Base-by-base conservation (phyloP, 2,797 vertebrate genomes). In the Sebastes variabilis region DNA sequence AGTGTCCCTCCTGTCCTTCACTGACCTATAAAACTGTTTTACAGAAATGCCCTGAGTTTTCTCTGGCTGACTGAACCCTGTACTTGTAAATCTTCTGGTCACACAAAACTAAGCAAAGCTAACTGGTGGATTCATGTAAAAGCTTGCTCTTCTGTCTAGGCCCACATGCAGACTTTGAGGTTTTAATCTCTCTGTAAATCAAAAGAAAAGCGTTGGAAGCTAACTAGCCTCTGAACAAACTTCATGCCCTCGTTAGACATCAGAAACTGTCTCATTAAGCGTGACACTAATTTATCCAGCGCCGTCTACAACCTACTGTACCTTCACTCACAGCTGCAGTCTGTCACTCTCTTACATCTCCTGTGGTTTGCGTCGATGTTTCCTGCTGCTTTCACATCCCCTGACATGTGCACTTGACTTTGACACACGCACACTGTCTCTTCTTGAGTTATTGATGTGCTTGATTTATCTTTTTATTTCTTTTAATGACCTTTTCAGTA, bases 301-400 rank as follows among this genome's bases (percentile, higher is more conserved):
- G 6, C 62, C 18, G 22, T 61, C 22, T 65, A 46, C 13, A 46
- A 29, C 36, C 34, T 38, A 42, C 55, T 72, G 42, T 73, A 70
- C n/a, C 73, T 87, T 76, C 16, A 25, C 27, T 62, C 68, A 73
- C 72, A 68, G 80, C 81, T 80, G 75, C 78, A 36, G 78, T 24
- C 58, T 67, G 69, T 72, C 72, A 54, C 71, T 71, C 30, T 16
- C 11, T 72, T 3, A 30, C 67, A 29, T 75, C 59, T 55, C 77
- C 71, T 60, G 73, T 64, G 32, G 60, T 65, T 29, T 22, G 36
- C 8, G 10, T 55, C 66, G 81, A 82, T 72, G 72, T 65, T 36
- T 25, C 64, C 34, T 71, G 74, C 67, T 71, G 79, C 27, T 71
- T 30, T 69, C 24, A 70, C 42, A 11, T 54, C 77, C 76, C 52